phyloP scores from a whole-genome alignment of 2,888 invertebrate species.

The Eilema griseolum region DNA sequence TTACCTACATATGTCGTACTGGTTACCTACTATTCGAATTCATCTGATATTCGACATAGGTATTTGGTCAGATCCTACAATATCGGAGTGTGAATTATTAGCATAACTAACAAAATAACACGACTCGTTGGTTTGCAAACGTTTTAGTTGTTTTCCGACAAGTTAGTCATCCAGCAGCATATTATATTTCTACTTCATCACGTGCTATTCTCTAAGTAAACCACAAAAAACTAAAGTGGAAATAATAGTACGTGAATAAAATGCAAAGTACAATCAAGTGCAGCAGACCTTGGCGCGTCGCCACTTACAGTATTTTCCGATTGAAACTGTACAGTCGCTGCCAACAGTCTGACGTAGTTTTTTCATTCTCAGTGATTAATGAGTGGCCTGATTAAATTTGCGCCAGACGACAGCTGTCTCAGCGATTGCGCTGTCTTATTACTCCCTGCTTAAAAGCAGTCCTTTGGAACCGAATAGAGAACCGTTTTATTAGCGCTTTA shows the following conservation, averaged over 20 bases:
- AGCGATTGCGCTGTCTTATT: slow-evolving; percentile 35
- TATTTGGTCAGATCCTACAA: too few species aligned
- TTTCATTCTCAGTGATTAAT: slow-evolving; percentile 32
- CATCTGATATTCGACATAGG: too few species aligned
- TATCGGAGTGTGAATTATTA: too few species aligned
- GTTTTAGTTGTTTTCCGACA: too few species aligned
- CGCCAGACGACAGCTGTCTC: slow-evolving; percentile 36
- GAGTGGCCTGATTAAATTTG: slow-evolving; percentile 40
- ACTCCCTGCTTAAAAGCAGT: slow-evolving; percentile 16
- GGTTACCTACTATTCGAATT: too few species aligned
- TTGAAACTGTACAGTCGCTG: neutral
- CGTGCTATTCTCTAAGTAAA: too few species aligned
- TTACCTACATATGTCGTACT: too few species aligned
- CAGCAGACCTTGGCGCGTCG: neutral
- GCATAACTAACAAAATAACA: too few species aligned
- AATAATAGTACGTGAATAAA: neutral
- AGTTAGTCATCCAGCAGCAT: too few species aligned
- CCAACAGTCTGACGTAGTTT: neutral
- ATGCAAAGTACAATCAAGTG: neutral
- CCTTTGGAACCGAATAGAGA: neutral
- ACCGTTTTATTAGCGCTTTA: neutral
- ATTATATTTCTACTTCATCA: too few species aligned
- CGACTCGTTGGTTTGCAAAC: too few species aligned
- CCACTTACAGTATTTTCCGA: neutral
- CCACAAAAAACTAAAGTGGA: neutral